A percentile compares a stretch with the other conserved stretches of the same genome.
Evolutionary conservation across 2,888 invertebrate species (phyloP).

Genomic region (Seira musarum): DNA sequence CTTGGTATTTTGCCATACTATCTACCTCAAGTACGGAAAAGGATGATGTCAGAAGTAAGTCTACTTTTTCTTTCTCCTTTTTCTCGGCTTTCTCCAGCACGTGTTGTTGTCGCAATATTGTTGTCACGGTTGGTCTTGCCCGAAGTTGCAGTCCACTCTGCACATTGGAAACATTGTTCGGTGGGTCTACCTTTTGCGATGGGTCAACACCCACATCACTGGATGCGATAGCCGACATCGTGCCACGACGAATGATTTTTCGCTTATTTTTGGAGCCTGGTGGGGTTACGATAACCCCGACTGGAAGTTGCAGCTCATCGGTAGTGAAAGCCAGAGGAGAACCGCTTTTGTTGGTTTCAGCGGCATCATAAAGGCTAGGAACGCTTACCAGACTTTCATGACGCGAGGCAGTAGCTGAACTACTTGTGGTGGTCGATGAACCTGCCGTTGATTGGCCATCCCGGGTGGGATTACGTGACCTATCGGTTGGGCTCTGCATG

Average conservation of each 20-base stretch:
- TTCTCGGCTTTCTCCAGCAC: constrained; percentile 42
- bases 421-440: no score
- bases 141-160: neutral
- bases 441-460: no score
- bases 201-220: no score
- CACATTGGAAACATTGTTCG: neutral
- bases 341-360: neutral
- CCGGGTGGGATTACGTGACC: no score
- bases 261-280: no score
- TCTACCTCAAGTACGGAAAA: constrained; percentile 17
- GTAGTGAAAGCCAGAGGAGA: constrained; percentile 37
- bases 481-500: neutral
- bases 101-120: constrained; percentile 50
- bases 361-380: constrained; percentile 42
- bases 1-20: neutral
- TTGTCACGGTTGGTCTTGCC: constrained; percentile 54
- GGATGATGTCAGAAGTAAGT: constrained; percentile 31
- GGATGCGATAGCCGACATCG: neutral
- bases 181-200: neutral
- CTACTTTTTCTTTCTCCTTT: constrained; percentile 46
- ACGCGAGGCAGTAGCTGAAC: neutral
- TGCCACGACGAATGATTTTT: constrained; percentile 18
- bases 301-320: constrained; percentile 26
- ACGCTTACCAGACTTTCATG: constrained; percentile 18
- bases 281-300: neutral